These are phyloP conservation scores for Chiridota heheva DNA, from an alignment of 35 echinoderm and acorn worm genomes.

Conservation along the genomic window DNA sequence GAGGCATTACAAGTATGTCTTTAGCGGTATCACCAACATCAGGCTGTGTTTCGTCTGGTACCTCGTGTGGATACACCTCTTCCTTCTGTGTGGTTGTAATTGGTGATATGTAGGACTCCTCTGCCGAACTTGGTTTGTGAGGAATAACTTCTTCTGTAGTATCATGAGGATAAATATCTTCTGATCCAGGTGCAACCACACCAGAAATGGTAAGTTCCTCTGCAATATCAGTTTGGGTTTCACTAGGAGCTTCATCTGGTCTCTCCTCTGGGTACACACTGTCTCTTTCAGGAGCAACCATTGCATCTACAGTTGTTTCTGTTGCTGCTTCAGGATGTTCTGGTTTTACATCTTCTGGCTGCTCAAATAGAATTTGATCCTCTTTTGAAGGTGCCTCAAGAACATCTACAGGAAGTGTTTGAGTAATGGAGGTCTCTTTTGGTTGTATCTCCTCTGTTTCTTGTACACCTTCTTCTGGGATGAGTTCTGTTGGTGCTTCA, in stretches of 20 bases:
- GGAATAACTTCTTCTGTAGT: too few relatives aligned
- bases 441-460: neutral
- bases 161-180: too few relatives aligned
- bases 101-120: too few relatives aligned
- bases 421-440: slow-evolving; percentile 4
- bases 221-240: neutral
- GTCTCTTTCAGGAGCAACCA: neutral
- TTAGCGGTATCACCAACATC: too few relatives aligned
- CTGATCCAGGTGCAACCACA: too few relatives aligned
- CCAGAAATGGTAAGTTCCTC: slow-evolving; percentile 1
- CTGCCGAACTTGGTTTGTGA: too few relatives aligned
- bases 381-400: slow-evolving; percentile 18
- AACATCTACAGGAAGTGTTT: slow-evolving; percentile 13
- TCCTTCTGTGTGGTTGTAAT: too few relatives aligned
- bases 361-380: slow-evolving; percentile 27
- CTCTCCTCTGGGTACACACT: neutral
- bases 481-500: slow-evolving; percentile 31
- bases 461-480: slow-evolving; percentile 36
- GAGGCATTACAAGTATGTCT: too few relatives aligned
- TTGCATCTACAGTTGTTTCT: neutral
- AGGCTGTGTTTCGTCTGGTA: too few relatives aligned
- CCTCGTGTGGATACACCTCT: too few relatives aligned
- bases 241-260: neutral
- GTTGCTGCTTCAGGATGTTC: slow-evolving; percentile 18
- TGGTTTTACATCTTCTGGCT: slow-evolving; percentile 34